A percentile compares a stretch with the other conserved stretches of the same genome.
Conservation (phyloP, 2,888 invertebrate species). For the Podotricha telesiphe region DNA sequence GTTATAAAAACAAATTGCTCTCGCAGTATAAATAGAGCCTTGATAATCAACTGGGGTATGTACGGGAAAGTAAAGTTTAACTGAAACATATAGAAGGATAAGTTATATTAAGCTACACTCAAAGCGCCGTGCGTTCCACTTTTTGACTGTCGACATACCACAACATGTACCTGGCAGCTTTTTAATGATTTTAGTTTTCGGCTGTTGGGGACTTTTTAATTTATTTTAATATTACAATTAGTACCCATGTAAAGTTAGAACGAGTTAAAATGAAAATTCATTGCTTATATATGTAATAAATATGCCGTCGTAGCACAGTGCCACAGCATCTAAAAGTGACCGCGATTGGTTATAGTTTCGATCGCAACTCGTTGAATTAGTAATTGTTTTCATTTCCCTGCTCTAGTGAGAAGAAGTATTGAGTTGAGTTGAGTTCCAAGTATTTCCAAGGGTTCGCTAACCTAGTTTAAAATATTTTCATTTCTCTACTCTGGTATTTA, state of each 20-base stretch:
- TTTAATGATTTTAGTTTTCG: constrained; percentile 16
- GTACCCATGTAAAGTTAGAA: background rate
- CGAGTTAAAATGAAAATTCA: background rate
- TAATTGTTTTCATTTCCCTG: no score
- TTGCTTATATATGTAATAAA: background rate
- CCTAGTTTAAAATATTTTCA: no score
- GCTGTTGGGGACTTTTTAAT: background rate
- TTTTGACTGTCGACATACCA: constrained; percentile 3
- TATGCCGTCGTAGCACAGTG: no score
- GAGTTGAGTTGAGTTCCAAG: no score
- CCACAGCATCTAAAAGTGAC: no score
- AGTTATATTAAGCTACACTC: constrained; percentile 16
- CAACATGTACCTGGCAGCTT: background rate
- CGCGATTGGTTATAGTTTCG: no score
- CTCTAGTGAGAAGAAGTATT: no score
- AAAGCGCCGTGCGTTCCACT: constrained; percentile 1
- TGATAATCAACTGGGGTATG: constrained; percentile 12
- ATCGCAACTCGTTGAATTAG: no score
- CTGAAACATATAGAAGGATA: constrained; percentile 20
- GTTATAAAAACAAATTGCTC: background rate
- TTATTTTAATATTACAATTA: constrained; percentile 13
- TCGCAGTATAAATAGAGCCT: constrained; percentile 1
- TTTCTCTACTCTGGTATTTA: no score
- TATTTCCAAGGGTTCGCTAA: no score
- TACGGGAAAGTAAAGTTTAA: constrained; percentile 12